Evolutionary conservation across 2,113 vertebrate species (phyloP), one percentile per base, ranked within the genome.

Genomic region (Dipodomys spectabilis): DNA sequence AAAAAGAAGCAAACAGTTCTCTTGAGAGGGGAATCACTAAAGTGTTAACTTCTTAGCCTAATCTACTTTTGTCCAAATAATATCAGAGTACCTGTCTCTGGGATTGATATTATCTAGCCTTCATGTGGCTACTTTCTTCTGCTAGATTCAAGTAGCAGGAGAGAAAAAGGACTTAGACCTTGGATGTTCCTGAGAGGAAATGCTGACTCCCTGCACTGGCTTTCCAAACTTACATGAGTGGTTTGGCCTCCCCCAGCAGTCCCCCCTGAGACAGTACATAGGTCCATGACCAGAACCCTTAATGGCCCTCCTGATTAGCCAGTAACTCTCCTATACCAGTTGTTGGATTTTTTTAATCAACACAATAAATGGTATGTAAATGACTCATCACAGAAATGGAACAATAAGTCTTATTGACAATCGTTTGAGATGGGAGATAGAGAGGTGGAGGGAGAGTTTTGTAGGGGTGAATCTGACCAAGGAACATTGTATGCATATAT

Each of bases 1-100:
- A 84, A 19, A 84, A 93, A 82, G 45, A n/a, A 18, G 1, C 16
- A 30, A 92, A 67, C 6, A 19, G 20, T 45, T 92, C 57, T 72
- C 92, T 72, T 90, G 88, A 94, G 88, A 90, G 64, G 7, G 15
- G 60, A 87, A 67, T 22, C 22, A 39, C 72, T 85, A 87, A 89
- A 93, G 71, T 20, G 49, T 53, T 92, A 94, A 74, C 44, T 44
- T 91, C 72, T 32, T 69, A 72, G 53, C 15, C 60, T 72, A 18
- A 20, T 64, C 86, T 94, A 81, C 27, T 20, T 53, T 81, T 57
- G 60, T 72, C 23, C 22, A 78, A 81, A 25, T 44, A 88, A 86
- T 8, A 9, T 74, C 83, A 30, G n/a, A 53, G 27, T 39, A 22
- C 10, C n/a, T 65, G 23, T 74, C 44, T 65, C n/a, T 71, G 62